A percentile compares a stretch with the other conserved stretches of the same genome.
Conservation (phyloP, 2,113 vertebrate species). For the Cyprichromis sp. region DNA sequence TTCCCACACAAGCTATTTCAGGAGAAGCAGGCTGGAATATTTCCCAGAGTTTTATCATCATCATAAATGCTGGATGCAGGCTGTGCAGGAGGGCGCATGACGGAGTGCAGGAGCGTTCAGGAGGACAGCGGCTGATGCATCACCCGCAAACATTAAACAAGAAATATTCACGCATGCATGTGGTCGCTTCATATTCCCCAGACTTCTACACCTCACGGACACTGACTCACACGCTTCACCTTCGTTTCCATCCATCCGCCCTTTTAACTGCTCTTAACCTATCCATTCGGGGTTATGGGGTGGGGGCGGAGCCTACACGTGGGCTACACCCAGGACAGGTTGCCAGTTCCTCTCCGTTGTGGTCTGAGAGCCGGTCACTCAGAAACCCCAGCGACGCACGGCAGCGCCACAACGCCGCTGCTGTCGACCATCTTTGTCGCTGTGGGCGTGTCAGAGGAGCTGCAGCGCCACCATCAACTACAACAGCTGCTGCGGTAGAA, state of each 20-base stretch:
- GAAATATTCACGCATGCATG: neutral
- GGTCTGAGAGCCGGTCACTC: neutral
- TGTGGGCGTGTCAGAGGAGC: neutral
- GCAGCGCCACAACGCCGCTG: neutral
- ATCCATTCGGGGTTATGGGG: neutral
- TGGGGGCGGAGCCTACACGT: neutral
- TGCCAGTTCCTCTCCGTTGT: neutral
- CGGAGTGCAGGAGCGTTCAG: neutral
- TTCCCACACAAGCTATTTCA: neutral
- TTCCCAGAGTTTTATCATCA: neutral
- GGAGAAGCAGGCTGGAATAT: neutral
- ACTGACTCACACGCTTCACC: neutral
- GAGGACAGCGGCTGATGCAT: neutral
- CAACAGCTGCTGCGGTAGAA: accelerated
- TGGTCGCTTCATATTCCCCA: neutral
- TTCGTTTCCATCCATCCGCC: neutral
- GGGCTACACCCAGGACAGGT: neutral
- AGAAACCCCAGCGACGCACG: neutral
- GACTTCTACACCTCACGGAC: neutral
- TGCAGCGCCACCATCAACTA: neutral
- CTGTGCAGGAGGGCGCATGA: neutral
- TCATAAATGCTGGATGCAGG: neutral
- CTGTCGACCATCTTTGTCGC: neutral
- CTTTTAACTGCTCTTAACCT: neutral
- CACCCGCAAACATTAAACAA: neutral